Evolutionary conservation across 2,888 invertebrate genomes (phyloP), one percentile per base, ranked within the genome.

Genomic region (Pterobdella sp.): DNA sequence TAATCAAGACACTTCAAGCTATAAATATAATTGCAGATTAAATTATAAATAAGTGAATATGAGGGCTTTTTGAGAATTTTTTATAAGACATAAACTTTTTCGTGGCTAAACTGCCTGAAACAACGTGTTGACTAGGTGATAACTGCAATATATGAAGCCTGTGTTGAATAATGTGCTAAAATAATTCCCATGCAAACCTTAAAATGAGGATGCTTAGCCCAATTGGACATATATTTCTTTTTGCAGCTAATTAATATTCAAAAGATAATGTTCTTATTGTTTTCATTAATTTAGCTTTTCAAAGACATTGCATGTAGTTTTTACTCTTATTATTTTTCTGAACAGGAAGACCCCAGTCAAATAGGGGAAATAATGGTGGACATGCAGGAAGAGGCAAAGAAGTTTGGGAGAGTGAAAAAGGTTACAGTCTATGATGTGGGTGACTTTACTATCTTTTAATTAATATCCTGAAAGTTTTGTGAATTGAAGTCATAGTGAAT

Each of bases 321-420:
- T 32, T 32, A 22, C 10, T 34, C 10, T 34, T 36, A 63, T 1
- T 18, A 64, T 72, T 52, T 67, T 32, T 64, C 56, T 64, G 78
- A 81, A 7, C 79, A 86, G 85, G 88, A 88, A 74, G 91, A 96
- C 79, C 93, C 94, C 0, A 88, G 90, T 60, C 85, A 93, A 69
- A 90, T 97, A 75, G 85, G 95, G 67, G 94, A 95, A 80, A 91
- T 94, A 81, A 91, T 94, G 81, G 90, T 92, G 79, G 94, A 95
- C 81, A 86, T 98, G 77, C 86, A 92, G 72, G 90, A 91, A 74
- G 94, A 95, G 83, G 93, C 93, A 83, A 81, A 87, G 2, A 95
- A 94, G 84, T 92, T 91, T 84, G 98, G 98, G 4, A 90, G 90
- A 73, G 93, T 96, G 0, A 89, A 90, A 77, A 95, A 93, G 86